A percentile compares a stretch with the other conserved stretches of the same genome.
Conservation (phyloP, 2,113 vertebrate genomes). For the Pteropus alecto region DNA sequence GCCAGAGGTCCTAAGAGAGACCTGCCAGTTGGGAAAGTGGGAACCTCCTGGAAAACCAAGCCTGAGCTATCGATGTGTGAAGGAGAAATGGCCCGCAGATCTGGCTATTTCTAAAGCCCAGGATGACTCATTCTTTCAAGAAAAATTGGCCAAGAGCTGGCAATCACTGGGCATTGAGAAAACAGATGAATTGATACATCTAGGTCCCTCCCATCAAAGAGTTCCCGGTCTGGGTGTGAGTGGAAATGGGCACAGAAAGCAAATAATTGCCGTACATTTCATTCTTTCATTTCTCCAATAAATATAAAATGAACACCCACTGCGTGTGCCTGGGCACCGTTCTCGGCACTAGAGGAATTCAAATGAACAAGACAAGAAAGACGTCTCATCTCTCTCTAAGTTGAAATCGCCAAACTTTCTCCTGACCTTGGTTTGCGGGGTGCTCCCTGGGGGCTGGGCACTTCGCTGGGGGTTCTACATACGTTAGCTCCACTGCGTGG, state of each 20-base stretch:
- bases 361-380: neutral
- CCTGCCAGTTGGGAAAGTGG: neutral
- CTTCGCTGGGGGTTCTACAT: fast-evolving
- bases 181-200: neutral
- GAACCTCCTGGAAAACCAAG: neutral
- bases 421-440: neutral
- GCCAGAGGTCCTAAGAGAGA: neutral
- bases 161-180: neutral
- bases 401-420: fast-evolving
- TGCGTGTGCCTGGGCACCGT: fast-evolving
- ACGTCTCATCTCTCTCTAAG: too few species aligned
- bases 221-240: neutral
- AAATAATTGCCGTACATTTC: neutral
- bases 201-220: neutral
- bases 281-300: neutral
- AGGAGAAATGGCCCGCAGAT: neutral
- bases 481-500: fast-evolving
- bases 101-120: neutral
- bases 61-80: neutral
- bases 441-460: fast-evolving
- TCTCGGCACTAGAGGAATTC: neutral
- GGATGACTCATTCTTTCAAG: neutral
- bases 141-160: constrained; percentile 3
- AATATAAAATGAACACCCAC: neutral
- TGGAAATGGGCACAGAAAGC: neutral